phyloP scores from a whole-genome alignment of 2,797 vertebrate genomes.

The Luscinia megarhynchos region DNA sequence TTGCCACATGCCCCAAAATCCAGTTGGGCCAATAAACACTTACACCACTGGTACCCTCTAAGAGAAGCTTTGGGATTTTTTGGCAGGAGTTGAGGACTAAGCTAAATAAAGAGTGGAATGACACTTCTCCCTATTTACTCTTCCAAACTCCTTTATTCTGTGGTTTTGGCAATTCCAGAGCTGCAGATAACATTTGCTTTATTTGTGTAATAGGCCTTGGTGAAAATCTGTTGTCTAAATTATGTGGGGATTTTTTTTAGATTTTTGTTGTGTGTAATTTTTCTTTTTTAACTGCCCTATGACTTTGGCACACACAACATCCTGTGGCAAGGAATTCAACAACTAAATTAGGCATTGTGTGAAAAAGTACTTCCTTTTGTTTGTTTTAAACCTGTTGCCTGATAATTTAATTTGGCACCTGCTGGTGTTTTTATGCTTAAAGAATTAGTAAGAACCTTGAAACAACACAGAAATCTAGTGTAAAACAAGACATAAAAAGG shows the following conservation, averaged over 20 bases:
- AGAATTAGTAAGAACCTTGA: neutral
- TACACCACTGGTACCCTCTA: neutral
- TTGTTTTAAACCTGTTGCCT: slow-evolving; percentile 46
- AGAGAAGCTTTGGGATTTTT: neutral
- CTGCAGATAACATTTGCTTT: neutral
- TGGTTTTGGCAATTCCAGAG: neutral
- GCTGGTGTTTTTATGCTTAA: neutral
- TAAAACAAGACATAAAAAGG: neutral
- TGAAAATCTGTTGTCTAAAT: neutral
- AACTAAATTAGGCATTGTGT: slow-evolving; percentile 20
- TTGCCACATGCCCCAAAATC: neutral
- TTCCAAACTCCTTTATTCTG: neutral
- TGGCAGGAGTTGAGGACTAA: neutral
- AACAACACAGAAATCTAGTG: neutral
- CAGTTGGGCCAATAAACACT: neutral
- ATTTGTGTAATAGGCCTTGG: neutral
- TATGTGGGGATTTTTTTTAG: neutral
- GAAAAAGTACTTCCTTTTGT: slow-evolving; percentile 54
- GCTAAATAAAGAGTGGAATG: neutral
- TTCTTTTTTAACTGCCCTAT: neutral
- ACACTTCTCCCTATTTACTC: neutral
- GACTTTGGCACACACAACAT: slow-evolving; percentile 10
- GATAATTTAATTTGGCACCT: neutral
- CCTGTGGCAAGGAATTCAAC: slow-evolving; percentile 10
- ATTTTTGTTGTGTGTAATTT: neutral